Evolutionary conservation across 2,113 vertebrate species (phyloP).

Genomic region (Notechis scutatus): DNA sequence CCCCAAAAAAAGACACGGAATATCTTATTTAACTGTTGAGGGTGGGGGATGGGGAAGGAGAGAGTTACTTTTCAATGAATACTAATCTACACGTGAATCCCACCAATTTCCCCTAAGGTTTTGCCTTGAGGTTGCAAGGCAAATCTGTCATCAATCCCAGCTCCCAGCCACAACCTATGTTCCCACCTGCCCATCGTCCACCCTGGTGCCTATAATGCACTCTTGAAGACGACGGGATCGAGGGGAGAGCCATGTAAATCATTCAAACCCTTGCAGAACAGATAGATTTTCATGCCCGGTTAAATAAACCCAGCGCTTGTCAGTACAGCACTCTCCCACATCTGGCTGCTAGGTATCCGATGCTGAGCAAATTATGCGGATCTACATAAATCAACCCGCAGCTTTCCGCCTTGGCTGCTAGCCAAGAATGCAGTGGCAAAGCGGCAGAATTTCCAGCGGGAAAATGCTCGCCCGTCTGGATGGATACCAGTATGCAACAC

Average conservation of each 20-base stretch:
- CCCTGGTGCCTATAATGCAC: background rate
- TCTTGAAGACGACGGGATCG: background rate
- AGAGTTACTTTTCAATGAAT: background rate
- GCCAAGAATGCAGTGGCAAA: background rate
- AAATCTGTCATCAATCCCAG: background rate
- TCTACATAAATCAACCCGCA: background rate
- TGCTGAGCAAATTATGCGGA: background rate
- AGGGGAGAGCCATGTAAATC: background rate
- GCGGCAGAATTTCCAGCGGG: background rate
- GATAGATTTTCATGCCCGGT: background rate
- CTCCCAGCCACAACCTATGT: background rate
- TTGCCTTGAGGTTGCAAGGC: background rate
- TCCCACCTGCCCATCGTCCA: background rate
- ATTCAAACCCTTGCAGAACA: background rate
- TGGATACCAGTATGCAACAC: background rate
- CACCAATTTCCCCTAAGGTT: background rate
- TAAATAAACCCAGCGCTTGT: background rate
- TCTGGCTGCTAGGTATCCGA: background rate
- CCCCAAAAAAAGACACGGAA: background rate
- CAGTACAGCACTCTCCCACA: background rate
- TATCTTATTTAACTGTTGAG: background rate
- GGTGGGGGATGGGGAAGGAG: fast-evolving
- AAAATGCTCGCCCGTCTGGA: background rate
- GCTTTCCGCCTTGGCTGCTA: background rate
- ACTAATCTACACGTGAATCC: background rate